Evolutionary conservation across 2,797 vertebrate species (phyloP).

Genomic region (Acomys russatus): DNA sequence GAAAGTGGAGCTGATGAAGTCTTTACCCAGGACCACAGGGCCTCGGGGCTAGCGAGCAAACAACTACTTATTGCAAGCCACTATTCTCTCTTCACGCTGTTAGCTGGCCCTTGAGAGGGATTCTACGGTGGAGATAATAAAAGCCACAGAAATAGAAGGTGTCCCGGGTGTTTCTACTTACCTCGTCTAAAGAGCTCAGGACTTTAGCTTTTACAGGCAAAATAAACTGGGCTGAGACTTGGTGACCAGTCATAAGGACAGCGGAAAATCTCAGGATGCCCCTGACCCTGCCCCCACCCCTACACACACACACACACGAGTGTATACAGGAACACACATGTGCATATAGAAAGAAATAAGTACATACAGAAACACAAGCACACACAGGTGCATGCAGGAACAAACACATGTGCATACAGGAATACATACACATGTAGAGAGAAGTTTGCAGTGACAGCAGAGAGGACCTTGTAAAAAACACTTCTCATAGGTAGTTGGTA

Average conservation of each 20-base stretch:
- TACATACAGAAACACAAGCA: neutral
- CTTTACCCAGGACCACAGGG: neutral
- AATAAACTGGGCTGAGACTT: neutral
- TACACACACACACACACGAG: neutral
- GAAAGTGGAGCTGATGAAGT: neutral
- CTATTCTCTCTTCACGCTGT: neutral
- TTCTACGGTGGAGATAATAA: accelerated
- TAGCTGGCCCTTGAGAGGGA: neutral
- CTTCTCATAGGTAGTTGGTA: neutral
- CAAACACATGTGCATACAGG: neutral
- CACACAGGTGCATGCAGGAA: neutral
- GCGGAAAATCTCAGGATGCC: neutral
- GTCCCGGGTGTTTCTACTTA: neutral
- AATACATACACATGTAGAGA: too few species aligned
- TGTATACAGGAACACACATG: neutral
- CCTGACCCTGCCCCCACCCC: neutral
- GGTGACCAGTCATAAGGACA: neutral
- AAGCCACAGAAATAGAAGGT: neutral
- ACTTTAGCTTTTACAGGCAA: neutral
- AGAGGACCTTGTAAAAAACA: constrained; percentile 1
- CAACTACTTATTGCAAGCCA: too few species aligned
- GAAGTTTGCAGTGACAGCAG: neutral
- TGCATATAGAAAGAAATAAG: neutral
- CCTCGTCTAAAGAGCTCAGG: neutral
- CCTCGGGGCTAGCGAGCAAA: neutral